Base-by-base conservation (phyloP, 2,113 vertebrate genomes). In the Gorsachius goisagi region DNA sequence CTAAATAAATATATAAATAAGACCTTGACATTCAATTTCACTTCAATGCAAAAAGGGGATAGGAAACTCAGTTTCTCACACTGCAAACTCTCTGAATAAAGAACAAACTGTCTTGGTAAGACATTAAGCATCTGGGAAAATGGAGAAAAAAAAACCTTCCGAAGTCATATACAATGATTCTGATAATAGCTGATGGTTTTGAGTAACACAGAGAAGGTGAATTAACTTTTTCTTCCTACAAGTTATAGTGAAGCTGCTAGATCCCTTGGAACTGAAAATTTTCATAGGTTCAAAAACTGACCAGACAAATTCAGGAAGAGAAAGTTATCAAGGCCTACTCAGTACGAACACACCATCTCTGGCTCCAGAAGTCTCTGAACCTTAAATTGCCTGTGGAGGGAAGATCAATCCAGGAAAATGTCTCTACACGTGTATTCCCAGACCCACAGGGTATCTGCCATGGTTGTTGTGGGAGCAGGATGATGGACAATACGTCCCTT, bases 1-100 rank as follows among this genome's bases (percentile, higher is more conserved):
- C 23, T 89, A 96, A 93, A 96, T 93, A 96, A 90, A 92, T 95
- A 92, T 85, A 87, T 90, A 95, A 95, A 64, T 95, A 85, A 89
- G 90, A 89, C 80, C 83, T 50, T 95, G 89, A 85, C 91, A 76
- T 93, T 95, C 53, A 69, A 33, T 88, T 93, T 89, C 27, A 71
- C 44, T 96, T 95, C 63, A 75, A 2, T 92, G 64, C 35, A 90
- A 95, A 89, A 33, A 62, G 28, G 6, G 7, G 72, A 80, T 73
- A 86, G 55, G 39, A 93, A 91, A 90, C 55, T 91, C 71, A 77
- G 37, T 82, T 93, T 69, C 32, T 91, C n/a, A 44, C 2, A 2
- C 41, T 82, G 12, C 16, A 76, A 79, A 76, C 16, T 90, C 56
- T 64, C 69, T 95, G 49, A 87, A 91, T 69, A 82, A 85, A 82